Base-by-base conservation (phyloP, 2,797 vertebrate species). In the Danio choprae region DNA sequence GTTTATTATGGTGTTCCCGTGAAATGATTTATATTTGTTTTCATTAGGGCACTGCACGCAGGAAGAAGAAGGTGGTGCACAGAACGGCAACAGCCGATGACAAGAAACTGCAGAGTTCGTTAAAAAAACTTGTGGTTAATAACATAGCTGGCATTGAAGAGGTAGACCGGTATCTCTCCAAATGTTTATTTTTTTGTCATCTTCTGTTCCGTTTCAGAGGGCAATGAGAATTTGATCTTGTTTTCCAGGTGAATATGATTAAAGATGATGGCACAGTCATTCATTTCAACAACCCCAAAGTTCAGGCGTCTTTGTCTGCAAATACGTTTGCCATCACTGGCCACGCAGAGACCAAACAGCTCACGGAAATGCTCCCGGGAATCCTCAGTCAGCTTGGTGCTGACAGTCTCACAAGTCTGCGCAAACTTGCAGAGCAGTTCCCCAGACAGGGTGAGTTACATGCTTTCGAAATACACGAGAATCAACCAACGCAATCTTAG, bases 31-130 rank as follows among this genome's bases (percentile, higher is more conserved):
- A 18, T 46, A 15, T 67, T 36, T 6, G 3, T 67, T 67, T 59
- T 16, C 29, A 8, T 53, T 84, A 99, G 97, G 97, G 98, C 84
- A 97, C 97, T 65, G 96, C 97, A 80, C 97, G 97, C 88, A 96
- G 98, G 92, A 99, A 99, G 97, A 99, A 98, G 95, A 98, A 99
- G 97, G 97, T 99, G 58, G 97, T 99, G 78, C 97, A 99, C 91
- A 97, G 96, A 92, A 98, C 97, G 8, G 97, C 98, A 60, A 98
- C 97, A 86, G 98, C 97, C 87, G 97, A 99, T 81, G 98, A 99
- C 92, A 99, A 99, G 89, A 99, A 99, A 89, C 97, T 99, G 81
- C 97, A 99, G 89, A 95, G 97, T 88, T 99, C 97, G 5, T 93
- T 99, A 88, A 99, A 98, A 93, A 99, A 99, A 86, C 92, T 99